phyloP scores from a whole-genome alignment of 2,888 invertebrate genomes.

The Pachycephus smyrnensis region DNA sequence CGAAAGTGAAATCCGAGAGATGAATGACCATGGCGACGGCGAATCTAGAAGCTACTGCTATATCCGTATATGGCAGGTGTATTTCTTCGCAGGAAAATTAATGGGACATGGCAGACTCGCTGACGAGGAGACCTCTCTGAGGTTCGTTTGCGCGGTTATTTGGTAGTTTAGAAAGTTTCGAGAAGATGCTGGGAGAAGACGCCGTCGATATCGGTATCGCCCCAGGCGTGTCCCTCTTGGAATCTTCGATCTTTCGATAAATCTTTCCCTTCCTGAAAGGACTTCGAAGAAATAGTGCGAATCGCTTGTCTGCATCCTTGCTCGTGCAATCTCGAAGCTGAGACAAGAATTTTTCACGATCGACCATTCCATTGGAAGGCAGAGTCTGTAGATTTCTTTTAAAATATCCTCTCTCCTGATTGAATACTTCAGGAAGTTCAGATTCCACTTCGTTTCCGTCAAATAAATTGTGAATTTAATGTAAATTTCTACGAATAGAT shows the following conservation, averaged over 20 bases:
- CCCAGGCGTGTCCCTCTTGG: conserved; percentile 27
- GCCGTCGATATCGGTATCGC: conserved; percentile 14
- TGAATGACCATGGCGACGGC: conserved; percentile 16
- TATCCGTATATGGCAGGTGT: conserved; percentile 3
- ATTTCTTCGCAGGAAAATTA: conserved; percentile 25
- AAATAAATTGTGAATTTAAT: neutral
- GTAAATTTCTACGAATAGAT: neutral
- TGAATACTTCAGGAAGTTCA: neutral
- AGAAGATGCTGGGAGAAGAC: conserved; percentile 30
- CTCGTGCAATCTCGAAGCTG: too few relatives aligned
- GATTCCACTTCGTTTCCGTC: too few relatives aligned
- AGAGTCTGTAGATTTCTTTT: too few relatives aligned
- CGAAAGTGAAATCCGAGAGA: conserved; percentile 46
- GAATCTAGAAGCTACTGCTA: neutral
- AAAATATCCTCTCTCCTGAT: too few relatives aligned
- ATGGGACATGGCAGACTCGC: conserved; percentile 18
- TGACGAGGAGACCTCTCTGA: neutral
- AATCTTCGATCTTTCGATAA: too few relatives aligned
- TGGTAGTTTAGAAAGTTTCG: conserved; percentile 54
- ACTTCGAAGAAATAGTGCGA: too few relatives aligned
- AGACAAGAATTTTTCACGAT: too few relatives aligned
- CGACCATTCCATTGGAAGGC: too few relatives aligned
- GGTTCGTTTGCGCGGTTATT: conserved; percentile 29
- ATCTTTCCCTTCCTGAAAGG: too few relatives aligned
- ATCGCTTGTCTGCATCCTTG: too few relatives aligned